These are phyloP conservation scores for Drosophila meridiana DNA, from an alignment of 2,888 invertebrate species.

Conservation along the genomic window DNA sequence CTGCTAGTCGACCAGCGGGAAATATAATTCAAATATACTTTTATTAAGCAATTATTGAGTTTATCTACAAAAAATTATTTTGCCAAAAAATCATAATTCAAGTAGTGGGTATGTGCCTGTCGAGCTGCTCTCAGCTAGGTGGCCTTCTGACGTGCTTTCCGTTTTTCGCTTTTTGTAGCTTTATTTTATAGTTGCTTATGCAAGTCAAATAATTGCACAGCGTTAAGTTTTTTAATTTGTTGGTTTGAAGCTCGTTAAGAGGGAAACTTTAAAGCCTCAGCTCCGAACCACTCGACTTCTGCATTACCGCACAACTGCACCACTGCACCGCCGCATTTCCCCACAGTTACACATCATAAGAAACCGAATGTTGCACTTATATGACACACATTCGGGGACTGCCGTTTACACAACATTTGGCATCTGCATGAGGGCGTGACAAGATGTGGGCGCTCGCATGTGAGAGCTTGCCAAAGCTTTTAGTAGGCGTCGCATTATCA, in stretches of 20 bases:
- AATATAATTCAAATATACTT: too few relatives aligned
- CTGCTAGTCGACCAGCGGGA: too few relatives aligned
- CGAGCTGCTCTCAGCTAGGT: not conserved
- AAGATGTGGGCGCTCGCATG: conserved; percentile 31
- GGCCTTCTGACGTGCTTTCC: conserved; percentile 15
- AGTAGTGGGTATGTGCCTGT: not conserved
- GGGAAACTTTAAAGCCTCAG: conserved; percentile 38
- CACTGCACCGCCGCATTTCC: conserved; percentile 38
- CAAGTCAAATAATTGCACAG: conserved; percentile 72
- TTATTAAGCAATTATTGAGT: too few relatives aligned
- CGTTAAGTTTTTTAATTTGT: conserved; percentile 73
- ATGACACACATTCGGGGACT: conserved; percentile 67
- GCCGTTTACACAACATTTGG: conserved; percentile 79
- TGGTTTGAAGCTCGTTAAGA: conserved; percentile 31
- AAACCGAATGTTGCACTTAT: conserved; percentile 60
- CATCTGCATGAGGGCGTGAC: conserved; percentile 41
- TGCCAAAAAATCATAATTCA: not conserved
- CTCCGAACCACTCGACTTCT: conserved; percentile 9
- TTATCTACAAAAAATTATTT: not conserved
- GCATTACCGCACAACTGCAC: conserved; percentile 8
- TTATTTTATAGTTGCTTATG: conserved; percentile 54
- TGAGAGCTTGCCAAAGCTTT: conserved; percentile 66
- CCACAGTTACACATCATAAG: conserved; percentile 28
- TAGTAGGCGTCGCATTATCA: conserved; percentile 69
- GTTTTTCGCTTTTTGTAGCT: conserved; percentile 31